Evolutionary conservation across 2,113 vertebrate species (phyloP).

Genomic region (Ammospiza caudacuta): DNA sequence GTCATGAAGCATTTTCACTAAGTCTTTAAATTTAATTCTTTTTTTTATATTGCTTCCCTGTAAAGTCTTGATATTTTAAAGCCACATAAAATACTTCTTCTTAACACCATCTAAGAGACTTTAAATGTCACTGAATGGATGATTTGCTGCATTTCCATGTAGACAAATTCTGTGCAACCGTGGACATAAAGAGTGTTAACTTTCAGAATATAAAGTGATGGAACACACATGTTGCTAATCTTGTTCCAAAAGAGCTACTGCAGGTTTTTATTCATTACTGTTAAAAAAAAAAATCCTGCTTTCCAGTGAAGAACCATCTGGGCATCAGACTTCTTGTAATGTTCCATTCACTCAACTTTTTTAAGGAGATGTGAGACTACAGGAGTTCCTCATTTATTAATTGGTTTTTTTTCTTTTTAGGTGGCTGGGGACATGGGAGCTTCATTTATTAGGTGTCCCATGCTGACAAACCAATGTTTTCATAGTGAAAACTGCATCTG

Average conservation of each 20-base stretch:
- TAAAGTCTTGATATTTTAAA: not conserved
- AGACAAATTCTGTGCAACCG: not conserved
- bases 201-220: not conserved
- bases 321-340: not conserved
- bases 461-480: not conserved
- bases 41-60: not conserved
- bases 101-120: not conserved
- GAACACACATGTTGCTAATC: not conserved
- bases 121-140: not conserved
- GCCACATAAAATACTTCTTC: not conserved
- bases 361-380: not conserved
- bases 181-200: not conserved
- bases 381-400: not conserved
- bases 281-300: not conserved
- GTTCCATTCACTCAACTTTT: not conserved
- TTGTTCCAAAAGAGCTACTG: not conserved
- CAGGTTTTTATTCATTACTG: not conserved
- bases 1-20: not conserved
- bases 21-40: not conserved
- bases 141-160: not conserved
- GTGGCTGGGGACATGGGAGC: not conserved
- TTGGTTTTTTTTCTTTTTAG: not conserved
- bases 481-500: not conserved
- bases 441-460: not conserved
- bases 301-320: not conserved